Percentiles rank a stretch among this genome's conserved stretches.
These are phyloP conservation scores for Oasisia sp. DNA, from an alignment of 2,888 invertebrate species.

Conservation along the genomic window DNA sequence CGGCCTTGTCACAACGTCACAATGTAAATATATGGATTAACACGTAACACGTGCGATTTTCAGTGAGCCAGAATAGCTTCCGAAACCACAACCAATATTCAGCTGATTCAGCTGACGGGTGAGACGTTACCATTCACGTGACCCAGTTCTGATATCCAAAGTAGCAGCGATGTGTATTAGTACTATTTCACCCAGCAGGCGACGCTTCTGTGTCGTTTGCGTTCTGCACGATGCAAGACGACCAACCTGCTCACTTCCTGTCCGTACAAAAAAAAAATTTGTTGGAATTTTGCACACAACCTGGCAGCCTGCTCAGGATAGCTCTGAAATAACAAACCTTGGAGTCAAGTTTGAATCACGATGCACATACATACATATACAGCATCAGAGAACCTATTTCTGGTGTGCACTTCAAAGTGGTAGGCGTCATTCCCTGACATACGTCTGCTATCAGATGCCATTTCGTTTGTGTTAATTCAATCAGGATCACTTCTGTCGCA, in stretches of 20 bases:
- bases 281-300: not conserved
- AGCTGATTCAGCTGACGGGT: too few species aligned
- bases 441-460: not conserved
- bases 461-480: conserved; percentile 8
- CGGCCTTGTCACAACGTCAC: not conserved
- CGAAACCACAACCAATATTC: too few species aligned
- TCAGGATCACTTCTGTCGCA: not conserved
- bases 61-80: too few species aligned
- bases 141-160: too few species aligned
- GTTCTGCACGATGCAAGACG: too few species aligned
- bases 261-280: too few species aligned
- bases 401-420: too few species aligned
- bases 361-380: not conserved
- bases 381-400: not conserved
- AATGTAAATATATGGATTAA: not conserved
- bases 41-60: not conserved
- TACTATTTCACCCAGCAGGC: too few species aligned
- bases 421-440: not conserved
- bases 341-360: not conserved
- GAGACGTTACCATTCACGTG: too few species aligned
- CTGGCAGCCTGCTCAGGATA: not conserved
- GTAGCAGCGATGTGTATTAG: too few species aligned
- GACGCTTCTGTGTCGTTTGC: too few species aligned
- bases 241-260: too few species aligned
- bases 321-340: not conserved